A percentile compares a stretch with the other conserved stretches of the same genome.
Evolutionary conservation across 2,888 invertebrate genomes (phyloP).

Genomic region (Allacma fusca): DNA sequence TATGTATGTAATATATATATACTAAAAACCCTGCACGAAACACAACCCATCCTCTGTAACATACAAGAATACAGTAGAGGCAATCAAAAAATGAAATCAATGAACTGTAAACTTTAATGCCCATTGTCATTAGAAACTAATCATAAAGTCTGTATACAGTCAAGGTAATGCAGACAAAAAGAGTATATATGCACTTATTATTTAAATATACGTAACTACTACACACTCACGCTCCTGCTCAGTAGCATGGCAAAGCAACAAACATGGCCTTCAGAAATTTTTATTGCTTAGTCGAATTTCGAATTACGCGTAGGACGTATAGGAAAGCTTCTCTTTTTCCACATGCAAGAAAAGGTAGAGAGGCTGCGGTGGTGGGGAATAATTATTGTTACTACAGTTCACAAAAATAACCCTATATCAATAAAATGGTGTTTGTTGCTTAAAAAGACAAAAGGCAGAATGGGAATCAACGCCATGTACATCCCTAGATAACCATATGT

Average conservation of each 20-base stretch:
- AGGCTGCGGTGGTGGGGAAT: no score
- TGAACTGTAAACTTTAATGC: slow-evolving; percentile 40
- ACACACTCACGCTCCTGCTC: neutral
- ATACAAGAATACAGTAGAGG: slow-evolving; percentile 4
- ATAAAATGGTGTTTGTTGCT: no score
- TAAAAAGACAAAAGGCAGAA: no score
- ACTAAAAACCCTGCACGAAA: no score
- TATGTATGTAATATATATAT: neutral
- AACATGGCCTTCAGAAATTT: no score
- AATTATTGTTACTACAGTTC: no score
- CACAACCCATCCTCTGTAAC: neutral
- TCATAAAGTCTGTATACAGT: slow-evolving; percentile 29
- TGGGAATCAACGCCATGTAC: no score
- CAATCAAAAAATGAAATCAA: slow-evolving; percentile 40
- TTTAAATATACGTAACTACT: neutral
- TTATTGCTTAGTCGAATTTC: no score
- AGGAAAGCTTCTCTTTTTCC: neutral
- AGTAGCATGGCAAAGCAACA: neutral
- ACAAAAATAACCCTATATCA: no score
- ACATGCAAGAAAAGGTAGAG: no score
- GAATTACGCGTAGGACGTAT: no score
- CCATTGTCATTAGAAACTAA: slow-evolving; percentile 39
- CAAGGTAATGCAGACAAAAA: slow-evolving; percentile 25
- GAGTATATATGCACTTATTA: neutral
- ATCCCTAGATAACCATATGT: no score